These are phyloP conservation scores for Podarcis muralis DNA, from an alignment of 2,113 vertebrate genomes.

Conservation along the genomic window DNA sequence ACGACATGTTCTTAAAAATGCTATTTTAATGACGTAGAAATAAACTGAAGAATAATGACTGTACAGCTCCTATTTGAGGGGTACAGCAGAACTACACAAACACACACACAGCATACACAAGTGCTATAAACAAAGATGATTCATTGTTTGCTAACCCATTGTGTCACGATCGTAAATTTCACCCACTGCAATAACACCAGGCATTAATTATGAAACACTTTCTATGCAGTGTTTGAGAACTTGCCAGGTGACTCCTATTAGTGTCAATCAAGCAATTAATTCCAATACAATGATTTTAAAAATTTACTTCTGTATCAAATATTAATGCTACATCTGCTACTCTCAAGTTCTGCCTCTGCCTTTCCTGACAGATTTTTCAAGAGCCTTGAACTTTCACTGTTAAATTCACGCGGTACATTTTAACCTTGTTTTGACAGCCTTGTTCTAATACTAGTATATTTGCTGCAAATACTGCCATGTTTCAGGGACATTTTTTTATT, in stretches of 20 bases:
- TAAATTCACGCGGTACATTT: neutral
- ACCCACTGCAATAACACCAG: neutral
- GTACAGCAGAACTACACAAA: neutral
- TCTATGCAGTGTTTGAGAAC: neutral
- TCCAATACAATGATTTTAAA: neutral
- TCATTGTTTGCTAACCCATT: neutral
- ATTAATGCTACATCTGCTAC: neutral
- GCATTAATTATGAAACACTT: conserved; percentile 11
- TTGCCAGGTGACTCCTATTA: conserved; percentile 9
- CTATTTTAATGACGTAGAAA: neutral
- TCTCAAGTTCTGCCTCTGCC: neutral
- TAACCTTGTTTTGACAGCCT: neutral
- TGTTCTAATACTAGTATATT: neutral
- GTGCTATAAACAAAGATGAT: neutral
- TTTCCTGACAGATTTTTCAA: neutral
- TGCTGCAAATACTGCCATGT: neutral
- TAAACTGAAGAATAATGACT: neutral
- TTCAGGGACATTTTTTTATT: neutral
- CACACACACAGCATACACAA: neutral
- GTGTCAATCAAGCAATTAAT: neutral
- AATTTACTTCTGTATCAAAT: neutral
- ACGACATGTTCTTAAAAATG: neutral
- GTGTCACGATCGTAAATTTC: neutral
- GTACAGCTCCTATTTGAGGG: neutral
- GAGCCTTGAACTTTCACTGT: neutral